A percentile compares a stretch with the other conserved stretches of the same genome.
These are phyloP conservation scores for Periophthalmus modestus DNA, from an alignment of 2,113 vertebrate genomes.

Conservation along the genomic window DNA sequence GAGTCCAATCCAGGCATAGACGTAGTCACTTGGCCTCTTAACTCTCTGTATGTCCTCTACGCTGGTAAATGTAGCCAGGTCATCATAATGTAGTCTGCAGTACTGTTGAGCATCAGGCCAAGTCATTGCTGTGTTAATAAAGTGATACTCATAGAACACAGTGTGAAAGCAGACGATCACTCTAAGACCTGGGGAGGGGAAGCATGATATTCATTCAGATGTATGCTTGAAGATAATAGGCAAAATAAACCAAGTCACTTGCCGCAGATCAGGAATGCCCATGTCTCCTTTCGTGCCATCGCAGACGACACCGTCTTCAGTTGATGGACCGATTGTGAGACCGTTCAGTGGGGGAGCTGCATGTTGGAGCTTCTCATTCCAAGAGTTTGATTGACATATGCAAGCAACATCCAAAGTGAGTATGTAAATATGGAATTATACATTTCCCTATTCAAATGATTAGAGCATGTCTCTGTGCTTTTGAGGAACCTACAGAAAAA, in stretches of 20 bases:
- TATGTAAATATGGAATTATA: background rate
- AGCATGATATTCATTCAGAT: background rate
- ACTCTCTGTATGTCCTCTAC: background rate
- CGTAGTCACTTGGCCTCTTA: background rate
- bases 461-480: no score
- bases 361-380: background rate
- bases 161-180: background rate
- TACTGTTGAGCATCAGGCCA: background rate
- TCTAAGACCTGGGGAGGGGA: background rate
- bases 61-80: constrained; percentile 3
- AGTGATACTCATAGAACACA: background rate
- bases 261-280: background rate
- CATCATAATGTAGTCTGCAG: background rate
- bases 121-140: background rate
- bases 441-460: background rate
- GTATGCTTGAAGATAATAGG: background rate
- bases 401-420: no score
- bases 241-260: background rate
- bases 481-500: no score
- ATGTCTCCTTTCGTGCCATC: background rate
- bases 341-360: background rate
- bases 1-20: background rate
- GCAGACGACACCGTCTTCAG: background rate
- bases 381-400: background rate
- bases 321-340: background rate